phyloP scores from a whole-genome alignment of 2,113 vertebrate genomes.

The Barnardius zonarius region DNA sequence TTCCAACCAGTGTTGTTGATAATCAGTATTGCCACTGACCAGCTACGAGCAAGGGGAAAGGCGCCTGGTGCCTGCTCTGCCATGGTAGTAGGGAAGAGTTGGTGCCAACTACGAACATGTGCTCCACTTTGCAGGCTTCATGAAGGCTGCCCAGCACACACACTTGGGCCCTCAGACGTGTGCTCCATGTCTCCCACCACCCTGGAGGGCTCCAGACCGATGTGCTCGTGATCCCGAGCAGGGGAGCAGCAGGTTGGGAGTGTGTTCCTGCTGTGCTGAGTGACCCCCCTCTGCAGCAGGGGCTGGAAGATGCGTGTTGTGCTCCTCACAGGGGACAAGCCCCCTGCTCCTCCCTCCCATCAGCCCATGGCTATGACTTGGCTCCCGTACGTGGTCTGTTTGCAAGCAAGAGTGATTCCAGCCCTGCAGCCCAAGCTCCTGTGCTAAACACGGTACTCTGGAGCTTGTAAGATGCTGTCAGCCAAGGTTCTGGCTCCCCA shows the following conservation, averaged over 20 bases:
- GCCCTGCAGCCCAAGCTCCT: neutral
- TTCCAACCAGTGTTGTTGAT: neutral
- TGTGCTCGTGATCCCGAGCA: accelerated
- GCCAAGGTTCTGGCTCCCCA: neutral
- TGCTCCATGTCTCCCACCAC: neutral
- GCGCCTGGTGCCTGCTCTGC: neutral
- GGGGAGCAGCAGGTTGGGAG: neutral
- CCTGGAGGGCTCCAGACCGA: neutral
- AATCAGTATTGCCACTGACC: neutral
- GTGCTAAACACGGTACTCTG: neutral
- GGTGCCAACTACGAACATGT: neutral
- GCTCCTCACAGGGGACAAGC: neutral
- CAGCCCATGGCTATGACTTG: neutral
- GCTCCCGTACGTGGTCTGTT: neutral
- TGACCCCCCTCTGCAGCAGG: neutral
- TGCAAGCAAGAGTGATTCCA: neutral
- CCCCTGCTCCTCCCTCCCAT: neutral
- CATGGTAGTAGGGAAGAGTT: neutral
- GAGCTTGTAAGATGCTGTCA: neutral
- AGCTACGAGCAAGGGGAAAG: neutral
- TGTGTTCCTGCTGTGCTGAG: accelerated
- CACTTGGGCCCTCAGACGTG: accelerated
- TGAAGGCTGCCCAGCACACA: neutral
- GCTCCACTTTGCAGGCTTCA: neutral
- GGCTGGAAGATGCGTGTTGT: neutral